Evolutionary conservation across 2,113 vertebrate species (phyloP), one percentile per base, ranked within the genome.

Genomic region (Ochotona princeps): DNA sequence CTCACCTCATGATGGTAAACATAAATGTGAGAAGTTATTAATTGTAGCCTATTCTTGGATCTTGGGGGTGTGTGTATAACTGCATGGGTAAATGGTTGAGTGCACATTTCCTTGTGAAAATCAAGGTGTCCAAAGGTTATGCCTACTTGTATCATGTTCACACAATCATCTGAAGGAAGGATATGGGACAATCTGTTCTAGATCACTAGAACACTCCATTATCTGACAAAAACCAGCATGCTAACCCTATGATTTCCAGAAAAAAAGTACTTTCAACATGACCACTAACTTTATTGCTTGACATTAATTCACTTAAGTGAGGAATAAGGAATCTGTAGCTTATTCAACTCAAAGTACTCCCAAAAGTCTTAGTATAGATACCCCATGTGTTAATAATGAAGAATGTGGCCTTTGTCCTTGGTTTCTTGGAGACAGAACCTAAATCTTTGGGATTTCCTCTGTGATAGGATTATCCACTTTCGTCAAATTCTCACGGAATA

Each of bases 301-400:
- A 66, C 32, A 80, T 83, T 88, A 88, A 91, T 88, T 83, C 51
- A 84, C 49, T 61, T 54, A 93, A 88, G 67, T 80, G 60, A 44
- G 80, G 80, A 91, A 26, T 57, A 83, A 57, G n/a, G 8, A 83
- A 25, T 63, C 25, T 72, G 47, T 72, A 66, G 93, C 76, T 60
- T 90, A 63, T 25, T 63, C 49, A 70, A 75, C 28, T 92, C 65
- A 83, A 88, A 82, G 44, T 57, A 92, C 21, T 28, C 8, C 61
- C 32, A 61, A 79, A 63, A 57, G 63, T 4, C 20, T 69, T 38
- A 57, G 69, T 47, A 72, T 25, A 32, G 83, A 82, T 32, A 82
- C 76, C 18, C 13, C 54, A 38, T 70, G 44, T 76, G 15, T 70
- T 75, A n/a, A 66, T n/a, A 70, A 30, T 63, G 47, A 69, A 90